Base-by-base conservation (phyloP, 2,888 invertebrate species). In the Eudemis profundana region DNA sequence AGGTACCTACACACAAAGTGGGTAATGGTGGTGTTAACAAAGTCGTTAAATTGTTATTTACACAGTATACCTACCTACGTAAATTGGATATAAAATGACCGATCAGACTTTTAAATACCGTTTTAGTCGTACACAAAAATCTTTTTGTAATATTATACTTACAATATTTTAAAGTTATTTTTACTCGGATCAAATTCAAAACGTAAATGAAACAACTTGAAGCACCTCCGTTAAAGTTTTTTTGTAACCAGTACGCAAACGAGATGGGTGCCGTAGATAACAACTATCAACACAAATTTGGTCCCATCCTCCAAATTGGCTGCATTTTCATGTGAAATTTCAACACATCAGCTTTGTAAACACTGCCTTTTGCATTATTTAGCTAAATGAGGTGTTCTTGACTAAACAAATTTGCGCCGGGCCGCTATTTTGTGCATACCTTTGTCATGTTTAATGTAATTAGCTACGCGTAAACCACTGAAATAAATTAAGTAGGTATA, bases 261-360 rank as follows among this genome's bases (percentile, higher is more conserved):
- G 74, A 72, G 87, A 89, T 89, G 85, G 87, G 85, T 74, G 76
- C 78, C 77, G 76, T 70, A 85, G 90, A 90, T 90, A 91, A 85
- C 81, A 82, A 84, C 81, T 86, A 87, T 88, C 83, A 82, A 85
- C 85, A 84, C 87, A 89, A 89, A 90, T 89, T 89, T 82, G 84
- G 84, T 84, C 83, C 82, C 85, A 87, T 88, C 81, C 86, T 77
- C 79, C 78, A 88, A 90, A 90, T 90, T 89, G 89, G 89, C 82
- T 86, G 85, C 87, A 88, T 85, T 90, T 89, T 82, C 80, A 84
- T 79, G 83, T 81, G 79, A 87, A 84, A 87, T 89, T 90, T 85
- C 83, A 84, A 88, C 85, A 82, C 78, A 77, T 78, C 74, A 73
- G 78, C 79, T 79, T 81, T 82, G 81, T 81, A 82, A 83, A 82